Conservation (phyloP, 2,113 vertebrate species). For the Aspidoscelis tigris region DNA sequence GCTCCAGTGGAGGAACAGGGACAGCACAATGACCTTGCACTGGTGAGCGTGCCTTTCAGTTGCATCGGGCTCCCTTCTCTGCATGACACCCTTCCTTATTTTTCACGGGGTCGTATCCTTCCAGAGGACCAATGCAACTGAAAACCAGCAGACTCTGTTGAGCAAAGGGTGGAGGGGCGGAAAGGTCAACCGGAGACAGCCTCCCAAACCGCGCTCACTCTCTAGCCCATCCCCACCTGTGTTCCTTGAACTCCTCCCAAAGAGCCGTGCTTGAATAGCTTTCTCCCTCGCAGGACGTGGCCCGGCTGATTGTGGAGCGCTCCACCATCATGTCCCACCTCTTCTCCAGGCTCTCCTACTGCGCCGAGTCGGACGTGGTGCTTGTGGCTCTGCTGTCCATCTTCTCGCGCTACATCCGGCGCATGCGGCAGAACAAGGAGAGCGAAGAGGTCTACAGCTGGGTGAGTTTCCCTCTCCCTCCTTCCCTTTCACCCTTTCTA, state of each 20-base stretch:
- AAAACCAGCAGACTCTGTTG: too few species aligned
- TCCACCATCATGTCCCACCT: slow-evolving; percentile 98
- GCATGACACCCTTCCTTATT: too few species aligned
- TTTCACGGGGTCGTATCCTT: too few species aligned
- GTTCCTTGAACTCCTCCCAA: too few species aligned
- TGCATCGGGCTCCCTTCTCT: neutral
- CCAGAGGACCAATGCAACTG: too few species aligned
- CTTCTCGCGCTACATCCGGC: slow-evolving; percentile 89
- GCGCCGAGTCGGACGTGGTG: slow-evolving; percentile 85
- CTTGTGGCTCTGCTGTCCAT: slow-evolving; percentile 90
- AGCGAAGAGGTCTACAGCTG: slow-evolving; percentile 98
- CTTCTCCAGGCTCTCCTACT: slow-evolving; percentile 89
- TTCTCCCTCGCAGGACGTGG: slow-evolving; percentile 84
- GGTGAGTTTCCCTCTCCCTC: slow-evolving; percentile 73
- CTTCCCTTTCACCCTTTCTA: neutral
- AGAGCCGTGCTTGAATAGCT: too few species aligned
- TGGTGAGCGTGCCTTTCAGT: slow-evolving; percentile 79
- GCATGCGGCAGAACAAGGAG: slow-evolving; percentile 97
- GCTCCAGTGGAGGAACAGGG: slow-evolving; percentile 93
- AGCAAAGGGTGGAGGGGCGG: too few species aligned
- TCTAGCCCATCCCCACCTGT: too few species aligned
- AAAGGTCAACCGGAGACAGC: too few species aligned
- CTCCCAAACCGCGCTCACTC: too few species aligned
- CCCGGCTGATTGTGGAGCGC: slow-evolving; percentile 94
- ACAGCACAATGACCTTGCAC: slow-evolving; percentile 91